phyloP scores from a whole-genome alignment of 2,888 invertebrate genomes.

The Hyposoter didymator region DNA sequence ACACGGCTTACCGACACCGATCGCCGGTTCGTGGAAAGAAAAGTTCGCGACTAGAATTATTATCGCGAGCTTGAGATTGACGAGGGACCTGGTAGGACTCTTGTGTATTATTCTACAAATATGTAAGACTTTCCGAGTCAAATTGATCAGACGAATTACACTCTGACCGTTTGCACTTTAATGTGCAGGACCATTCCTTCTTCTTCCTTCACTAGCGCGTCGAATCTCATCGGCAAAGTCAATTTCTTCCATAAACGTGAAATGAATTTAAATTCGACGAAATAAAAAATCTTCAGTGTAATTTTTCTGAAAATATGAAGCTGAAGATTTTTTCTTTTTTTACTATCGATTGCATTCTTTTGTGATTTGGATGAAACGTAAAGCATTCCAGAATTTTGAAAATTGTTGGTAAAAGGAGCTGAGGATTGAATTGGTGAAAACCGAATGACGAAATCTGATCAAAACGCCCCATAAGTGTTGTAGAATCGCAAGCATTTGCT shows the following conservation, averaged over 20 bases:
- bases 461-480: constrained; percentile 27
- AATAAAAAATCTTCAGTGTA: not conserved
- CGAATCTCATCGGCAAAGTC: not conserved
- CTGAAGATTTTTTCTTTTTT: not conserved
- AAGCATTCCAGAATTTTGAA: not conserved
- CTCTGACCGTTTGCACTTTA: not conserved
- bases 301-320: not conserved
- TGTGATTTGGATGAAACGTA: not conserved
- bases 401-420: not conserved
- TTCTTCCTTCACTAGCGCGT: not conserved
- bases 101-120: constrained; percentile 4
- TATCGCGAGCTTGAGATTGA: constrained; percentile 66
- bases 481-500: constrained; percentile 49
- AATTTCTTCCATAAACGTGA: not conserved
- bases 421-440: not conserved
- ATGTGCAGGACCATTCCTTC: not conserved
- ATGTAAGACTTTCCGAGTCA: constrained; percentile 4
- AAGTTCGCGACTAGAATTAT: constrained; percentile 71
- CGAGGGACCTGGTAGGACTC: constrained; percentile 50
- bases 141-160: constrained; percentile 13
- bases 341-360: not conserved
- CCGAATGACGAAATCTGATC: not conserved
- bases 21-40: constrained; percentile 68
- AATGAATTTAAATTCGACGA: not conserved
- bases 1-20: constrained; percentile 48